Evolutionary conservation across 2,113 vertebrate genomes (phyloP), one percentile per base, ranked within the genome.

Genomic region (Theropithecus gelada): DNA sequence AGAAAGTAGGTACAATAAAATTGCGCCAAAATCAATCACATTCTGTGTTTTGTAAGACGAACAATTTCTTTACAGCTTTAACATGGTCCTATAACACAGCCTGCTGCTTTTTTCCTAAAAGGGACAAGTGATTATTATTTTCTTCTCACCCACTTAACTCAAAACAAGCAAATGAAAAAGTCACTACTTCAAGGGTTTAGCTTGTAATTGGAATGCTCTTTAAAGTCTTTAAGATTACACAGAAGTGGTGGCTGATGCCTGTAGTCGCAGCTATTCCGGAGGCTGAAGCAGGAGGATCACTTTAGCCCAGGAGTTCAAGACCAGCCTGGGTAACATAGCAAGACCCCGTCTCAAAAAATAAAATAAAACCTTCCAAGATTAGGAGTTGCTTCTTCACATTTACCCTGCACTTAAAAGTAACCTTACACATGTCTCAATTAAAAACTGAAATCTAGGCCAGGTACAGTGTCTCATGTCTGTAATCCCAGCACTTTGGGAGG

Each of bases 101-200:
- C 48, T 76, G 64, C 48, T 32, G 14, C 27, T 55, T 35, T 79
- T 43, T 72, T 32, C 73, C 75, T 72, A 17, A 14, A 79, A 72
- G 66, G 35, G 57, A 82, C 52, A 88, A 32, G n/a, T 55, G 50
- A 27, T 70, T 70, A 35, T 79, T 95, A 73, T 66, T 81, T 68
- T 61, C 45, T 66, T 79, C 52, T 93, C 17, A 92, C 8, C 59
- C 80, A 68, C 32, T 78, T 66, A 79, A 59, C 35, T 90, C 48
- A 81, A 79, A 96, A 59, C 43, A 82, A 95, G 73, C 79, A 73
- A 96, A 75, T 6, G 52, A n/a, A 86, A 91, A 89, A 95, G 73
- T 79, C 6, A 45, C 30, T 83, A 23, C 76, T 84, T 88, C 20
- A 57, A 83, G 40, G 55, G 10, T 17, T 20, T 2, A 4, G 18